Base-by-base conservation (phyloP, 2,888 invertebrate species). In the Trichopria drosophilae region DNA sequence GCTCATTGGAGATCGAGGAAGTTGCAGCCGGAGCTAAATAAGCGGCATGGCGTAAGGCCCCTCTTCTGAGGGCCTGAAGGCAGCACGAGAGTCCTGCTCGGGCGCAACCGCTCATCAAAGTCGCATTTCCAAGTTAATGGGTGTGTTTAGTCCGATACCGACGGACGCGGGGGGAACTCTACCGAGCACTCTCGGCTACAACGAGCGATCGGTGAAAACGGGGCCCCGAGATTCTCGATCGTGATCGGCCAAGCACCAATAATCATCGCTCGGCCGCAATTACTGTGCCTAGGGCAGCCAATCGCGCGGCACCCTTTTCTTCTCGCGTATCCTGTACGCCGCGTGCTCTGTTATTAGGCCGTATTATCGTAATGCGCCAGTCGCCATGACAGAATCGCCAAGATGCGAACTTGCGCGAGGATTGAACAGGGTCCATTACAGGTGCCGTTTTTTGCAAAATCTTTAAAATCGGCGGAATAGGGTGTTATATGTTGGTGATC, bases 101-200 rank as follows among this genome's bases (percentile, higher is more conserved):
- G 47, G 40, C 47, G 61, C 60, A 73, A 67, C 73, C 72, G 64
- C 70, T 73, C 68, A 74, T 74, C 73, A 74, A 74, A 73, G 65
- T 73, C 73, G 70, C 74, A 74, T 74, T 74, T 73, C 53, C 66
- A 68, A 62, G 50, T 59, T 73, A 73, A 73, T 73, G 62, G 68
- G 66, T 67, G 69, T 69, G 68, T 68, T 72, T 70, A 70, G 67
- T 57, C 58, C 48, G 50, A 57, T 55, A 55, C 34, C 47, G 59
- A 57, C 53, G 39, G 20, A 51, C 9, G 19, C n/a, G 2, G 29
- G n/a, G 31, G 24, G 13, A 9, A 6, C 32, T 19, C 9, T 13
- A 26, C 18, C 22, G 31, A 18, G 13, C 24, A 16, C 23, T 29
- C 23, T 28, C 16, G 18, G 41, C 34, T 39, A 42, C 22, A 35